Percentiles rank a stretch among this genome's conserved stretches.
phyloP scores from a whole-genome alignment of 1,140 invertebrate genomes.

The Cryptotermes secundus region DNA sequence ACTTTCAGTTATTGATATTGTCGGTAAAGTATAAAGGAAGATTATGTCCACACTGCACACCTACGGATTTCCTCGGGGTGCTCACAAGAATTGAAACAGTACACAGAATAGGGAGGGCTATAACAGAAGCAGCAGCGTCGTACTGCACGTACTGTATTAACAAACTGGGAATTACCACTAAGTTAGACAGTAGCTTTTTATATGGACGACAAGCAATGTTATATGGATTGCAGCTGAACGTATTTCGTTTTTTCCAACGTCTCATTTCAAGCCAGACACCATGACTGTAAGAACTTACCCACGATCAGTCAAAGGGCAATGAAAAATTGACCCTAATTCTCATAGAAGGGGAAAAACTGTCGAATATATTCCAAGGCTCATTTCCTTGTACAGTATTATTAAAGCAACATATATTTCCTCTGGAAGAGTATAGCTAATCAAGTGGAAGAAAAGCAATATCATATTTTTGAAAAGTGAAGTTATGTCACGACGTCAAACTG shows the following conservation, averaged over 20 bases:
- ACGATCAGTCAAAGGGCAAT: neutral
- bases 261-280: neutral
- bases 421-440: too few species aligned
- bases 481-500: too few species aligned
- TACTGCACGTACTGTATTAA: neutral
- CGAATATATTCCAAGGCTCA: neutral
- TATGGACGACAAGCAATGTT: neutral
- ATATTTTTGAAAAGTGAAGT: too few species aligned
- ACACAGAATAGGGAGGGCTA: too few species aligned
- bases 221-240: neutral
- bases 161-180: conserved; percentile 5
- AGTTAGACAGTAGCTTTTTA: too few species aligned
- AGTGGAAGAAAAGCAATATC: too few species aligned
- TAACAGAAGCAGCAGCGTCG: neutral
- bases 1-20: too few species aligned
- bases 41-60: too few species aligned
- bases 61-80: too few species aligned
- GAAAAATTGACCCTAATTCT: conserved; percentile 16
- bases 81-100: too few species aligned
- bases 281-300: neutral
- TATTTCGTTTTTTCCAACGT: neutral
- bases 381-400: neutral
- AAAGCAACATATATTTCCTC: too few species aligned
- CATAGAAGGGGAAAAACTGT: neutral
- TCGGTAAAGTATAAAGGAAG: too few species aligned